phyloP scores from a whole-genome alignment of 2,888 invertebrate genomes.

The Axea sp. region DNA sequence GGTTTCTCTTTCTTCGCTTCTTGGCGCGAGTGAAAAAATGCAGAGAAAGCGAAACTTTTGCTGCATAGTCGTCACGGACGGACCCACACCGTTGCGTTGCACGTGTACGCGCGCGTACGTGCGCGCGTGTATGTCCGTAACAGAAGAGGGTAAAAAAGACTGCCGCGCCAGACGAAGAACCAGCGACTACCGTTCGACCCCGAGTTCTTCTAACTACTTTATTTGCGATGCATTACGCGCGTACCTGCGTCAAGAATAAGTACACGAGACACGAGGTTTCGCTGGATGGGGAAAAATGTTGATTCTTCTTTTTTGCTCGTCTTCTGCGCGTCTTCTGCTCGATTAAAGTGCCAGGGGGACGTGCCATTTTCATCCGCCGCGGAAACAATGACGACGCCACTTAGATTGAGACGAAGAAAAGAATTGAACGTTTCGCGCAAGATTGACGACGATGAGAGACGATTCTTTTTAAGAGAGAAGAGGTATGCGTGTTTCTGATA shows the following conservation, averaged over 20 bases:
- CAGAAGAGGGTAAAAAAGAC: conserved; percentile 22
- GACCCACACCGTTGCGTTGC: too few relatives aligned
- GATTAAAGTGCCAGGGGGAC: conserved; percentile 37
- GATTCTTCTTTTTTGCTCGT: conserved; percentile 11
- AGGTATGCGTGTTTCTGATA: conserved; percentile 11
- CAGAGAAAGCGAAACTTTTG: conserved; percentile 47
- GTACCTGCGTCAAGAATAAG: conserved; percentile 54
- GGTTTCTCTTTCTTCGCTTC: conserved; percentile 37
- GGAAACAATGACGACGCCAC: conserved; percentile 39
- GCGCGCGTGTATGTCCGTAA: conserved; percentile 11
- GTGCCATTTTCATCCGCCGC: conserved; percentile 37
- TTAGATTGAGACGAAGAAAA: conserved; percentile 32
- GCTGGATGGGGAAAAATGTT: conserved; percentile 29
- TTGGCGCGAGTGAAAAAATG: conserved; percentile 45
- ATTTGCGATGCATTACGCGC: conserved; percentile 56
- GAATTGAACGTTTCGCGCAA: conserved; percentile 32
- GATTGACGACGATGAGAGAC: conserved; percentile 38
- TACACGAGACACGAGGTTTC: conserved; percentile 38
- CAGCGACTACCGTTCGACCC: conserved; percentile 17
- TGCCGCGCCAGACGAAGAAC: conserved; percentile 29
- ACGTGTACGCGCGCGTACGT: not conserved
- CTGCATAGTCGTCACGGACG: conserved; percentile 33
- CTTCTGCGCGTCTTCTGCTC: conserved; percentile 33
- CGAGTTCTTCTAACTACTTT: conserved; percentile 40
- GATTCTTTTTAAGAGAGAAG: conserved; percentile 8